Evolutionary conservation across 2,888 invertebrate genomes (phyloP).

Genomic region (Cataglyphis cursor): DNA sequence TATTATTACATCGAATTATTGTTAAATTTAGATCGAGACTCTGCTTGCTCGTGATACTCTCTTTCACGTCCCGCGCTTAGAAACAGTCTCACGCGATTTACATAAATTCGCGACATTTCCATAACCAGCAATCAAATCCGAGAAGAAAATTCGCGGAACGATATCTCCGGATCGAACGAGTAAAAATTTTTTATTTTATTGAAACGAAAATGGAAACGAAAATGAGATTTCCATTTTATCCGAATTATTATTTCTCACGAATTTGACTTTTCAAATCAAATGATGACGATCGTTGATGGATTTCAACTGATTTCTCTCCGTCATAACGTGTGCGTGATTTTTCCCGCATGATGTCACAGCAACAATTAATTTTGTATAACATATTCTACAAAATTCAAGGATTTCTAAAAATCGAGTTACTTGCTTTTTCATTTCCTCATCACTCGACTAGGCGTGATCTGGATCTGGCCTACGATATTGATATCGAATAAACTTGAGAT

Average conservation of each 20-base stretch:
- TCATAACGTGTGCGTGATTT: not conserved
- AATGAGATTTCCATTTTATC: not conserved
- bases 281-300: not conserved
- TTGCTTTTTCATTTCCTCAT: conserved; percentile 27
- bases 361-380: not conserved
- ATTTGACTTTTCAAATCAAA: not conserved
- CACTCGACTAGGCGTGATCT: conserved; percentile 43
- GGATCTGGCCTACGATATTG: conserved; percentile 60
- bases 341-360: not conserved
- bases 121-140: conserved; percentile 1
- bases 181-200: not conserved
- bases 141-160: not conserved
- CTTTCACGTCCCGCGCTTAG: conserved; percentile 19
- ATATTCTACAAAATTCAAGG: not conserved
- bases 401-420: not conserved
- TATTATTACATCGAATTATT: conserved; percentile 45
- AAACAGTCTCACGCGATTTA: not conserved
- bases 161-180: not conserved
- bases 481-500: conserved; percentile 16
- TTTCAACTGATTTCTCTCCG: not conserved
- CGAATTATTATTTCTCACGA: conserved; percentile 3
- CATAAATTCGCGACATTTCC: not conserved
- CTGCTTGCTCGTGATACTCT: conserved; percentile 30
- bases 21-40: conserved; percentile 30
- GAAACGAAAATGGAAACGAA: not conserved